A percentile compares a stretch with the other conserved stretches of the same genome.
Conservation (phyloP, 92 coral and sea anemone genomes). For the Porites divaricata region DNA sequence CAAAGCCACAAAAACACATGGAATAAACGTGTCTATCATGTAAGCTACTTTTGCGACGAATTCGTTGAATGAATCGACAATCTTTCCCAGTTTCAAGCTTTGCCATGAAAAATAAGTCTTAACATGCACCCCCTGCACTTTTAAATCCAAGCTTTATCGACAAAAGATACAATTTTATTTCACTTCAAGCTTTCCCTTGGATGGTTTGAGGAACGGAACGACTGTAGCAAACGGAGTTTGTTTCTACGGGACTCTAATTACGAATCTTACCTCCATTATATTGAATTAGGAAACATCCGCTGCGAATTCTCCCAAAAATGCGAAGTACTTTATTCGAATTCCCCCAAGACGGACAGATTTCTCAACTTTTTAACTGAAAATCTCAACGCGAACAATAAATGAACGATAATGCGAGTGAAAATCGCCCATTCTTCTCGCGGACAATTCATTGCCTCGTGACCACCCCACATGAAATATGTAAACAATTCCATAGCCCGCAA, state of each 20-base stretch:
- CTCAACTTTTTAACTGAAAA: constrained; percentile 8
- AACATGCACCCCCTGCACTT: too few species aligned
- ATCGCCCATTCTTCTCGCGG: constrained; percentile 54
- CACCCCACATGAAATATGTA: constrained; percentile 71
- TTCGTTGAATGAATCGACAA: neutral
- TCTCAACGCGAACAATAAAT: constrained; percentile 20
- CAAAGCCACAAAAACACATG: constrained; percentile 27
- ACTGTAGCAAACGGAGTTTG: neutral
- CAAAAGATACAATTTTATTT: neutral
- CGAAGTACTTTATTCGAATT: neutral
- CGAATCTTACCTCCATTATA: constrained; percentile 32
- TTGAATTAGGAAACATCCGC: neutral
- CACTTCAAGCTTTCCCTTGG: neutral
- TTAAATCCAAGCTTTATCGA: neutral
- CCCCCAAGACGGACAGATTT: neutral
- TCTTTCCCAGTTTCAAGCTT: neutral
- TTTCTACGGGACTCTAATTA: neutral
- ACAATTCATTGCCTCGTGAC: constrained; percentile 70
- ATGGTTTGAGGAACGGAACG: neutral
- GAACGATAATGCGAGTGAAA: neutral
- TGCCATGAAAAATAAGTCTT: neutral
- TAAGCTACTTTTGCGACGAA: neutral
- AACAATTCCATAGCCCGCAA: constrained; percentile 59
- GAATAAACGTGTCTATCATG: constrained; percentile 21
- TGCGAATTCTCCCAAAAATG: neutral